Conservation (phyloP, 2,797 vertebrate species). For the Myotis myotis region DNA sequence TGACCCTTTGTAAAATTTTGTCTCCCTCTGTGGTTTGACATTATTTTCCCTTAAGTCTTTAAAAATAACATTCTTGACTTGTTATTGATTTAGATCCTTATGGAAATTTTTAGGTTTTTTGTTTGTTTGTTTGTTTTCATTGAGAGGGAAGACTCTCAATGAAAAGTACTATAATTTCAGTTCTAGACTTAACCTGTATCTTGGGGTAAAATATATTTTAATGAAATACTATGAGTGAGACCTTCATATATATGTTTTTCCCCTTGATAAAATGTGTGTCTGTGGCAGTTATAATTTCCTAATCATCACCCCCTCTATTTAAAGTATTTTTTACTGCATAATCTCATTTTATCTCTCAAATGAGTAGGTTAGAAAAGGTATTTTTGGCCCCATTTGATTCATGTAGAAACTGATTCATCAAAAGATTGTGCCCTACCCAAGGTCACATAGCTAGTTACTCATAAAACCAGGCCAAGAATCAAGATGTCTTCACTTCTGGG, state of each 20-base stretch:
- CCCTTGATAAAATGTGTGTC: background rate
- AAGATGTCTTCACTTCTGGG: background rate
- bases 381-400: constrained; percentile 21
- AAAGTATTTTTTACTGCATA: constrained; percentile 39
- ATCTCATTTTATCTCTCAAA: constrained; percentile 19
- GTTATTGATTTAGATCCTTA: background rate
- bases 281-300: background rate
- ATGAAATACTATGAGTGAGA: background rate
- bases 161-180: background rate
- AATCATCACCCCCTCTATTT: background rate
- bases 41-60: constrained; percentile 13
- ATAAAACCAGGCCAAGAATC: constrained; percentile 3
- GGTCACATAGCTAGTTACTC: background rate
- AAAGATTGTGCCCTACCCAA: background rate
- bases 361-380: background rate
- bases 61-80: constrained; percentile 29
- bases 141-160: background rate
- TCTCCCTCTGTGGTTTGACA: background rate
- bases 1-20: background rate
- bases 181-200: background rate
- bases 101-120: background rate
- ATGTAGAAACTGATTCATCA: constrained; percentile 29
- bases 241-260: background rate
- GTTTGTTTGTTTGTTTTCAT: background rate
- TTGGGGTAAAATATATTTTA: background rate